phyloP scores from a whole-genome alignment of 2,888 invertebrate species.

The Nemapogon koenigi region DNA sequence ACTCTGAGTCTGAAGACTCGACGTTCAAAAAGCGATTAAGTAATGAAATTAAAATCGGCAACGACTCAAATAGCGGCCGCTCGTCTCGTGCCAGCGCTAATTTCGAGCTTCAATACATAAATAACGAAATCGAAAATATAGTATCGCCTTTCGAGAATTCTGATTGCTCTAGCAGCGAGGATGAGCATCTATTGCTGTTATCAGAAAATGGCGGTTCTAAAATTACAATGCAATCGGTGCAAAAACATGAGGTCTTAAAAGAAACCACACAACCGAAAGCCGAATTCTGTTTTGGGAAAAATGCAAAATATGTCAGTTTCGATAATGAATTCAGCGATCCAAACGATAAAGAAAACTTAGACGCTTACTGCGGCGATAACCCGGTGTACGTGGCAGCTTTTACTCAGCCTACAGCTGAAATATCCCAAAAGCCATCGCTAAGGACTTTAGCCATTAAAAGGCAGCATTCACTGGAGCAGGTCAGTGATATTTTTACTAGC shows the following conservation, averaged over 20 bases:
- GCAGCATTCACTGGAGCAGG: constrained; percentile 77
- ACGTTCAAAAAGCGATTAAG: constrained; percentile 49
- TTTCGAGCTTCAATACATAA: constrained; percentile 46
- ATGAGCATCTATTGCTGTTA: constrained; percentile 51
- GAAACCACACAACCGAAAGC: constrained; percentile 43
- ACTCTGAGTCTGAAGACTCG: constrained; percentile 52
- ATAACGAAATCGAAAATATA: constrained; percentile 36
- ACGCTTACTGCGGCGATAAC: constrained; percentile 45
- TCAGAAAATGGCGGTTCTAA: constrained; percentile 54
- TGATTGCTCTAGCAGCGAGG: constrained; percentile 55
- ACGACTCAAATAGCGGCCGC: constrained; percentile 30
- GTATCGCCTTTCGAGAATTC: constrained; percentile 40
- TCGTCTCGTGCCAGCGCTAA: constrained; percentile 50
- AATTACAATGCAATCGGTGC: constrained; percentile 52
- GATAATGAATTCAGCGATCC: constrained; percentile 57
- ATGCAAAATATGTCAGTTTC: constrained; percentile 51
- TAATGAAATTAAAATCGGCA: constrained; percentile 46
- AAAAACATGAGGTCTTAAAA: constrained; percentile 33
- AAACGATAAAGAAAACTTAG: constrained; percentile 49
- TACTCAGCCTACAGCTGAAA: constrained; percentile 25
- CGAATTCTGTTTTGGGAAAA: constrained; percentile 43
- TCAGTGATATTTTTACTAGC: constrained; percentile 76
- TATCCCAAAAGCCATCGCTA: constrained; percentile 36
- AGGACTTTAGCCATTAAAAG: constrained; percentile 49
- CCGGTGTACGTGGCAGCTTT: constrained; percentile 46